Evolutionary conservation across 1,140 invertebrate genomes (phyloP).

Genomic region (Drosophila auraria): DNA sequence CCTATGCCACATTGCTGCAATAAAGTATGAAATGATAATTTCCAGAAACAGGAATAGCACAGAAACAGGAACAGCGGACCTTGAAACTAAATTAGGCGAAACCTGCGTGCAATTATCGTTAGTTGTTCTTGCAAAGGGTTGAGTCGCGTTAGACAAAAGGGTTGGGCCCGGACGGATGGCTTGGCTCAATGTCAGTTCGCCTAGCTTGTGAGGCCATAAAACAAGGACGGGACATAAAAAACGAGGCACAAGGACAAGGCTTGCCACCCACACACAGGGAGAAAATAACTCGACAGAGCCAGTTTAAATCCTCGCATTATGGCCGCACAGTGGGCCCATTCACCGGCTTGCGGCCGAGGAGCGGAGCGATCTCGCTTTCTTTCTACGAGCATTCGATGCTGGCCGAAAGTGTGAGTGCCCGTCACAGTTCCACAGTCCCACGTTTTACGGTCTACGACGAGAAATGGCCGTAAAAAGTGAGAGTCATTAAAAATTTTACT

Average conservation of each 20-base stretch:
- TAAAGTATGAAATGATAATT: constrained; percentile 72
- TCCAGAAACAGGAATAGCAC: constrained; percentile 42
- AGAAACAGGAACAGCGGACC: constrained; percentile 60
- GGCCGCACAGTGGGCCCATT: constrained; percentile 69
- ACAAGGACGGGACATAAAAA: constrained; percentile 59
- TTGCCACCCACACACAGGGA: constrained; percentile 15
- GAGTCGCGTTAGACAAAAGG: constrained; percentile 37
- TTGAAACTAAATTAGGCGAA: constrained; percentile 79
- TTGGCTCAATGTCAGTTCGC: constrained; percentile 61
- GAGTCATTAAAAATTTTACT: constrained; percentile 85
- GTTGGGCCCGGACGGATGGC: constrained; percentile 40
- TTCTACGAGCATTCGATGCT: constrained; percentile 51
- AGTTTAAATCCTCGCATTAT: constrained; percentile 67
- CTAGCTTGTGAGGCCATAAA: constrained; percentile 66
- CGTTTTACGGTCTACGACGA: constrained; percentile 74
- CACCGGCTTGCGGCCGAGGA: constrained; percentile 57
- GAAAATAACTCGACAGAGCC: constrained; percentile 10
- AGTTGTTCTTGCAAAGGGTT: constrained; percentile 75
- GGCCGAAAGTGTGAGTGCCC: constrained; percentile 24
- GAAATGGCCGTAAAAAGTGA: constrained; percentile 83
- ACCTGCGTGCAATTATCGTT: constrained; percentile 81
- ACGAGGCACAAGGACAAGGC: constrained; percentile 57
- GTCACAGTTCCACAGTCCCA: constrained; percentile 61
- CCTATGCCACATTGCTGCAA: constrained; percentile 59
- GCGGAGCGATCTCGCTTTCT: constrained; percentile 58